phyloP scores from a whole-genome alignment of 2,888 invertebrate genomes.

The Digitonthophagus gazella region DNA sequence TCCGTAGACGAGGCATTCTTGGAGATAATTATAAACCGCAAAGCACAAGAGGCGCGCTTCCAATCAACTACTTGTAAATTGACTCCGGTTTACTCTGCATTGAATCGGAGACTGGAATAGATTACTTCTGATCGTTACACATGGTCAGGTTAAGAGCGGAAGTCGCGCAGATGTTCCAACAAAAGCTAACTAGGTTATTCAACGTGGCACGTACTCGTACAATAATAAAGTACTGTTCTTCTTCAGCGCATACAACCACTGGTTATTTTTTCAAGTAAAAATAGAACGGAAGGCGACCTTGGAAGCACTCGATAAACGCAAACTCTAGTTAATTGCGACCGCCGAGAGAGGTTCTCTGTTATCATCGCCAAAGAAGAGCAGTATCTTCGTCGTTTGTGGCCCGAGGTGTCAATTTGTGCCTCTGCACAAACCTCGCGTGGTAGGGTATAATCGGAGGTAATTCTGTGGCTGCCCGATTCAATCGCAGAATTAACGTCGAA shows the following conservation, averaged over 20 bases:
- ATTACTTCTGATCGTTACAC: neutral
- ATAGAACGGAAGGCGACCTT: neutral
- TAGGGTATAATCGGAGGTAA: slow-evolving; percentile 5
- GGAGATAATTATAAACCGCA: neutral
- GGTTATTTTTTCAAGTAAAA: neutral
- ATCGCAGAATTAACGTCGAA: slow-evolving; percentile 14
- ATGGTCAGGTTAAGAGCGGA: neutral
- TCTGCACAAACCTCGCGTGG: slow-evolving; percentile 2
- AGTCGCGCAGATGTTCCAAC: neutral
- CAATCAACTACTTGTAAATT: neutral
- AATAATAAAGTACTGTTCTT: neutral
- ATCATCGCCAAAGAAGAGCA: slow-evolving; percentile 3
- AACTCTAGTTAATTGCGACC: neutral
- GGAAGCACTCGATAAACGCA: neutral
- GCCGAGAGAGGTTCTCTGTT: neutral
- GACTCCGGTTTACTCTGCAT: neutral
- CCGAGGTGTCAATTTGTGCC: slow-evolving; percentile 13
- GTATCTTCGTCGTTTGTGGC: neutral
- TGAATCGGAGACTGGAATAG: neutral
- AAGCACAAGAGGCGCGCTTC: neutral
- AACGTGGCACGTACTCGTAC: neutral
- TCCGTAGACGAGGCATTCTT: neutral
- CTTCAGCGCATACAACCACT: too few relatives aligned
- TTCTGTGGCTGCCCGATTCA: slow-evolving; percentile 6
- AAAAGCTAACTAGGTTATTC: neutral